Evolutionary conservation across 2,113 vertebrate species (phyloP).

Genomic region (Sphaerodactylus townsendi): DNA sequence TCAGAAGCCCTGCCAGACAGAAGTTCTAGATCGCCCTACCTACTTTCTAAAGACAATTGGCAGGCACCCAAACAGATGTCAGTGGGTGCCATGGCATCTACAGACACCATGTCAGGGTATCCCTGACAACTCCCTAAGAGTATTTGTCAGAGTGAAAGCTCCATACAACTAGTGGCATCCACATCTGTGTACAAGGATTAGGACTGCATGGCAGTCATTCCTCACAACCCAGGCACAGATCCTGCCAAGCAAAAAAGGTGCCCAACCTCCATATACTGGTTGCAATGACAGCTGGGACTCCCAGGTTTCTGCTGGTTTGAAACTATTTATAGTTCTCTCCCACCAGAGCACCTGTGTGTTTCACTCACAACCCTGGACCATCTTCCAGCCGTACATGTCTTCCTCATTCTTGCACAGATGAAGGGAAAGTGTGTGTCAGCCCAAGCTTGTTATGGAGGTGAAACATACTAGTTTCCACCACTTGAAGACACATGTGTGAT

Average conservation of each 20-base stretch:
- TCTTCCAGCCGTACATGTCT: neutral
- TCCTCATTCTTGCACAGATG: neutral
- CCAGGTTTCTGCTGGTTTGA: neutral
- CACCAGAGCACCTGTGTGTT: constrained; percentile 4
- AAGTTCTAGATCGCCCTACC: no score
- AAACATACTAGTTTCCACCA: neutral
- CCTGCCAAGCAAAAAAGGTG: neutral
- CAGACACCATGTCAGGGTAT: neutral
- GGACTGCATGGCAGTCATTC: no score
- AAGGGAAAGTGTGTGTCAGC: neutral
- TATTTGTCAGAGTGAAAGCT: neutral
- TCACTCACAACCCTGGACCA: constrained; percentile 12
- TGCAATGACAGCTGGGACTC: neutral
- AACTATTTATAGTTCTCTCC: constrained; percentile 23
- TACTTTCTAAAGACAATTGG: no score
- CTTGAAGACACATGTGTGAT: neutral
- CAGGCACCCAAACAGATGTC: no score
- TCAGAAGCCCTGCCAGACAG: no score
- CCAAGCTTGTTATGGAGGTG: neutral
- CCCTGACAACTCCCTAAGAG: neutral
- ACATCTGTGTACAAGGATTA: neutral
- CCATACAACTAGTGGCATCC: neutral
- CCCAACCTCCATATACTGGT: neutral
- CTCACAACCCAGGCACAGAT: neutral
- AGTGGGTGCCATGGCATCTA: no score